These are phyloP conservation scores for Netelia fuscicornis DNA, from an alignment of 2,888 invertebrate species.

Conservation along the genomic window DNA sequence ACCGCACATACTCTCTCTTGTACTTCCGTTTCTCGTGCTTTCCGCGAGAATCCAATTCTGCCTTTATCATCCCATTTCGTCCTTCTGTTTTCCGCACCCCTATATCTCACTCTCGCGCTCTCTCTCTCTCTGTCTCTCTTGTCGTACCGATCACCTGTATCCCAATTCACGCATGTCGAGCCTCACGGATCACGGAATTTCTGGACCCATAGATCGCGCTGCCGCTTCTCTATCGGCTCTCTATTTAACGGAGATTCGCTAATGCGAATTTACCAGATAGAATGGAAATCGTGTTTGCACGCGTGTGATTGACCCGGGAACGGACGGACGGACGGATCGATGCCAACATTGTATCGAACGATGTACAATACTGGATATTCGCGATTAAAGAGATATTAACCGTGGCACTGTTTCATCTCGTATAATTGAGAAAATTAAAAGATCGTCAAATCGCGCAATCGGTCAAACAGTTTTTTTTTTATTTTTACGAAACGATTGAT, in stretches of 20 bases:
- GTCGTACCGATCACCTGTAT: not conserved
- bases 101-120: not conserved
- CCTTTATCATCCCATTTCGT: constrained; percentile 15
- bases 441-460: constrained; percentile 5
- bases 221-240: not conserved
- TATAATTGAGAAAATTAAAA: not conserved
- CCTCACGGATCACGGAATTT: not conserved
- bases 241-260: constrained; percentile 3
- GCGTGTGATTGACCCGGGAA: not conserved
- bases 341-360: not conserved
- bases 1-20: constrained; percentile 36
- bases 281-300: constrained; percentile 9
- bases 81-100: not conserved
- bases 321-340: not conserved
- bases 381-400: not conserved
- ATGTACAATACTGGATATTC: not conserved
- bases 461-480: not conserved
- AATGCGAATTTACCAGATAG: constrained; percentile 1
- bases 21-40: constrained; percentile 22
- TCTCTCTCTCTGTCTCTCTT: not conserved
- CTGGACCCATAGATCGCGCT: not conserved
- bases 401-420: not conserved
- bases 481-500: constrained; percentile 41
- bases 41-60: constrained; percentile 33
- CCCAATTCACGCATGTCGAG: not conserved